phyloP scores from a whole-genome alignment of 2,888 invertebrate species.

The Lochmaea capreae region DNA sequence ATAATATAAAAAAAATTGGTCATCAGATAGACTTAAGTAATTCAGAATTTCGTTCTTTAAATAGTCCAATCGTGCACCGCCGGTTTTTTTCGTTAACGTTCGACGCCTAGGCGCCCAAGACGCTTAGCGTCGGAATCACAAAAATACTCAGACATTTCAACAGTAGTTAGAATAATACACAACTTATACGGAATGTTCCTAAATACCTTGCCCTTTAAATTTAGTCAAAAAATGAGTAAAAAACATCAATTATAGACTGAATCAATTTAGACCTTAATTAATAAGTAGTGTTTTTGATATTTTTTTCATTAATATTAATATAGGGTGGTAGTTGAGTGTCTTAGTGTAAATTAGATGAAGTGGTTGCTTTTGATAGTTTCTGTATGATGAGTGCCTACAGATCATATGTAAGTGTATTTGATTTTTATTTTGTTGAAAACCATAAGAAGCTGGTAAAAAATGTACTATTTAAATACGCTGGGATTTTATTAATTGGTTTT shows the following conservation, averaged over 20 bases:
- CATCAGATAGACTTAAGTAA: slow-evolving; percentile 23
- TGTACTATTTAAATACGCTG: too few species aligned
- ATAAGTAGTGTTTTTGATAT: background rate
- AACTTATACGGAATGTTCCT: slow-evolving; percentile 14
- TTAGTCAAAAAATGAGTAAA: slow-evolving; percentile 10
- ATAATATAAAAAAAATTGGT: slow-evolving; percentile 19
- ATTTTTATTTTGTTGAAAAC: slow-evolving; percentile 3
- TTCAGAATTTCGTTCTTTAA: slow-evolving; percentile 50
- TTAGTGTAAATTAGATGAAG: slow-evolving; percentile 35
- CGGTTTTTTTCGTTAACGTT: slow-evolving; percentile 46
- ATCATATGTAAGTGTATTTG: slow-evolving; percentile 30
- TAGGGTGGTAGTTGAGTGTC: slow-evolving; percentile 12
- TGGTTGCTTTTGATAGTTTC: slow-evolving; percentile 27
- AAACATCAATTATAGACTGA: background rate
- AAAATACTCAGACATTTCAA: slow-evolving; percentile 48
- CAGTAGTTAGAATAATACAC: slow-evolving; percentile 52
- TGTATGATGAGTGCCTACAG: slow-evolving; percentile 53
- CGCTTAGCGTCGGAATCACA: slow-evolving; percentile 54
- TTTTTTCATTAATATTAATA: background rate
- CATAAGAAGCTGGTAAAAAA: too few species aligned
- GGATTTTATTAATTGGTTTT: too few species aligned
- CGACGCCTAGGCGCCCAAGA: slow-evolving; percentile 55
- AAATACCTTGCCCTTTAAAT: slow-evolving; percentile 1
- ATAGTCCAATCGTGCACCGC: slow-evolving; percentile 48
- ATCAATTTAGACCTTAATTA: background rate